Percentiles rank a stretch among this genome's conserved stretches.
Evolutionary conservation across 2,888 invertebrate genomes (phyloP).

Genomic region (Acanthosepion pharaonis): DNA sequence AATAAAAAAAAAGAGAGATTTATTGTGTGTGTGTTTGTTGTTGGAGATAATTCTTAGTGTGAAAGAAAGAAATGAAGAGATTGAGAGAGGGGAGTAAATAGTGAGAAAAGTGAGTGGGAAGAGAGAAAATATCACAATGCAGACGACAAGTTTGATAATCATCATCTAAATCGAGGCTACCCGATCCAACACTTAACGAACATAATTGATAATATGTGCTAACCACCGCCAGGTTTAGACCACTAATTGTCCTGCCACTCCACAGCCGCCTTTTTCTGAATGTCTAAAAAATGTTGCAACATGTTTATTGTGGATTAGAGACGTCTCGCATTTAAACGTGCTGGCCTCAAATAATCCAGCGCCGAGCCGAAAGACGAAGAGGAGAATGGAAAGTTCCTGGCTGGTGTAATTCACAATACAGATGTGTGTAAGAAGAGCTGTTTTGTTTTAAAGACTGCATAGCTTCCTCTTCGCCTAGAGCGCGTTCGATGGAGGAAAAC

Average conservation of each 20-base stretch:
- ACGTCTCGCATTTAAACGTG: no score
- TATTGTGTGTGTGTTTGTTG: no score
- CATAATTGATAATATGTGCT: background rate
- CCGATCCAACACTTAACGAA: slow-evolving; percentile 21
- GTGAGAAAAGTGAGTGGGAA: background rate
- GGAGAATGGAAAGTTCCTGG: no score
- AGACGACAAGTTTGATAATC: background rate
- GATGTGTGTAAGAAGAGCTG: no score
- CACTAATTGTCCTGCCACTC: background rate
- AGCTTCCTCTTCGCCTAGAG: no score
- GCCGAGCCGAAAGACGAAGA: no score
- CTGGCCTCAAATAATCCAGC: no score
- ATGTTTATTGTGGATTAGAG: background rate
- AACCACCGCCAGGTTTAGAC: background rate
- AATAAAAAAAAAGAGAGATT: background rate
- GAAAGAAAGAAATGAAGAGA: background rate
- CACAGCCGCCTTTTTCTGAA: background rate
- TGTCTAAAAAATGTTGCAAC: no score
- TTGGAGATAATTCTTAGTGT: no score
- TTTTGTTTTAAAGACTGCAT: no score
- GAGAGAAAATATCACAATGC: background rate
- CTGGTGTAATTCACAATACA: no score
- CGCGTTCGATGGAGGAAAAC: no score
- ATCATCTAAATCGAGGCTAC: background rate
- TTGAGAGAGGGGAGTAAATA: background rate